phyloP scores from a whole-genome alignment of 1,140 invertebrate species.

The Drosophila carrolli region DNA sequence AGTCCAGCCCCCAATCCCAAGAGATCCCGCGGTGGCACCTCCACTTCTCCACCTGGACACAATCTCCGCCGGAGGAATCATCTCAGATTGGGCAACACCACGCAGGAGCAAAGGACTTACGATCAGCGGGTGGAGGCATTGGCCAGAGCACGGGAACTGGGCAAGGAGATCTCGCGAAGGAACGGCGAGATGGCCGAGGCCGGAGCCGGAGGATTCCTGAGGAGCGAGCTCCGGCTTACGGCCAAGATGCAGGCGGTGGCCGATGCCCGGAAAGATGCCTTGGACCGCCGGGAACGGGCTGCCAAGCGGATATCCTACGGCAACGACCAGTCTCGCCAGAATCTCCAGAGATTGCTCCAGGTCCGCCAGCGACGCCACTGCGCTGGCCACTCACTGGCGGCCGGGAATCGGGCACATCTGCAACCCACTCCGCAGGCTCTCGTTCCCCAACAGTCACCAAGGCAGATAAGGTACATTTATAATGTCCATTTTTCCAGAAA shows the following conservation, averaged over 20 bases:
- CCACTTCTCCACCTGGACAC: background rate
- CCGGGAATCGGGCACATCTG: background rate
- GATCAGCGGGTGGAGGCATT: conserved; percentile 51
- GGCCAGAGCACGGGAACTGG: conserved; percentile 58
- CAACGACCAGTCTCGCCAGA: conserved; percentile 66
- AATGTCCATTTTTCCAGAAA: no score
- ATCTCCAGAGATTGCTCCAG: conserved; percentile 54
- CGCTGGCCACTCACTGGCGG: background rate
- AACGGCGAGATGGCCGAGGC: conserved; percentile 54
- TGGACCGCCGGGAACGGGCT: conserved; percentile 55
- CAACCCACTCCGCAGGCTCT: background rate
- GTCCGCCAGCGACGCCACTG: background rate
- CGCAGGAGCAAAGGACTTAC: conserved; percentile 31
- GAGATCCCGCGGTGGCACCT: background rate
- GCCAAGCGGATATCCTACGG: conserved; percentile 74
- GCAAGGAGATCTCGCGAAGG: conserved; percentile 64
- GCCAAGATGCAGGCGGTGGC: conserved; percentile 51
- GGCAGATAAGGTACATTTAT: background rate
- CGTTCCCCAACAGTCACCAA: background rate
- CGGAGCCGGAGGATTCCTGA: conserved; percentile 27
- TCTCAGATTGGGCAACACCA: background rate
- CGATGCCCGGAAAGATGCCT: conserved; percentile 40
- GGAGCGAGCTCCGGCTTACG: conserved; percentile 42
- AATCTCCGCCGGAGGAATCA: background rate
- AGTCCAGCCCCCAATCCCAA: background rate